Conservation (phyloP, 2,797 vertebrate species). For the Clarias laeviceps region DNA sequence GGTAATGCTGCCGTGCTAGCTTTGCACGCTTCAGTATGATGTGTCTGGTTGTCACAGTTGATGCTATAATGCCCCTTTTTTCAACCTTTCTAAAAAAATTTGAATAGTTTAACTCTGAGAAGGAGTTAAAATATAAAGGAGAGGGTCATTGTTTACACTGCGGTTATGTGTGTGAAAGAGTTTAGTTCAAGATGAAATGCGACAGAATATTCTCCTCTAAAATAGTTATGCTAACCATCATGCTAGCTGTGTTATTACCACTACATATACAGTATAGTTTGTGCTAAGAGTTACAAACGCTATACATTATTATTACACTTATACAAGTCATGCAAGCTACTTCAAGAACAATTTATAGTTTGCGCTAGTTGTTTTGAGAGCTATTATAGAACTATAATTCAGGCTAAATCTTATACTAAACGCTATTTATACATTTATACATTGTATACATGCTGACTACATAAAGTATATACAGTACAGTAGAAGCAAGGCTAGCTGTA, state of each 20-base stretch:
- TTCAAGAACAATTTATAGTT: neutral
- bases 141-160: neutral
- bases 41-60: constrained; percentile 20
- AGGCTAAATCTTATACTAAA: too few relatives aligned
- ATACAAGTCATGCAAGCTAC: neutral
- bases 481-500: neutral
- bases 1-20: constrained; percentile 35
- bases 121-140: neutral
- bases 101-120: constrained; percentile 23
- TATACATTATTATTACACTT: too few relatives aligned
- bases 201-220: neutral
- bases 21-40: constrained; percentile 41
- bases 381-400: too few relatives aligned
- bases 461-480: neutral
- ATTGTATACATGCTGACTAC: too few relatives aligned
- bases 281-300: neutral
- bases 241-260: neutral
- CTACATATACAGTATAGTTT: too few relatives aligned
- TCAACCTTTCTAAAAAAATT: constrained; percentile 35
- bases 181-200: neutral
- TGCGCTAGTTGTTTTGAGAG: neutral
- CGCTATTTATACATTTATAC: too few relatives aligned
- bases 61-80: constrained; percentile 41
- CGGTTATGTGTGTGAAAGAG: neutral
- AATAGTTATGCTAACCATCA: neutral